phyloP scores from a whole-genome alignment of 2,113 vertebrate genomes.

The Epinephelus cyanopodus region DNA sequence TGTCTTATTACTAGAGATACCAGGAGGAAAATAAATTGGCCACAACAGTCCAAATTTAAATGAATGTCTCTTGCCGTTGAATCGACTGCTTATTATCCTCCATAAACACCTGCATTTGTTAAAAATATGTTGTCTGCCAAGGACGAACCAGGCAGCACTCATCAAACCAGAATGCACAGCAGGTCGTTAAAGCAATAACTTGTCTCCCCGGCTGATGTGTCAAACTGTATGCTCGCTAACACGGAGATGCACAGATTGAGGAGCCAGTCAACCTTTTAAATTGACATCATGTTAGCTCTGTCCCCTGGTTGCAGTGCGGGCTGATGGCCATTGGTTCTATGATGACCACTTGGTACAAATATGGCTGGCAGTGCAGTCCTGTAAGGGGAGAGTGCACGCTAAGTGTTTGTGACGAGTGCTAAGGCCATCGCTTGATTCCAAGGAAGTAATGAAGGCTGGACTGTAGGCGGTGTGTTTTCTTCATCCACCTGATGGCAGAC shows the following conservation, averaged over 20 bases:
- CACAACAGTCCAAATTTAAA: slow-evolving; percentile 8
- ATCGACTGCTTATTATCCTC: slow-evolving; percentile 36
- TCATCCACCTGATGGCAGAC: slow-evolving; percentile 72
- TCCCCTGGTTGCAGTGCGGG: slow-evolving; percentile 51
- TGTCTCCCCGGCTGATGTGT: slow-evolving; percentile 49
- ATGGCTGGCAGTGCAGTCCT: slow-evolving; percentile 52
- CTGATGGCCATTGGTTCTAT: slow-evolving; percentile 23
- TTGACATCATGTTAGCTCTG: slow-evolving; percentile 65
- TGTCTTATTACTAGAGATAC: slow-evolving; percentile 34
- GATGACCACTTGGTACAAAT: slow-evolving; percentile 59
- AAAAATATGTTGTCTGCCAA: slow-evolving; percentile 56
- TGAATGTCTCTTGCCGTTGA: slow-evolving; percentile 6
- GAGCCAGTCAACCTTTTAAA: slow-evolving; percentile 56
- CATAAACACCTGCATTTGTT: slow-evolving; percentile 52
- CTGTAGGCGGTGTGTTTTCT: slow-evolving; percentile 54
- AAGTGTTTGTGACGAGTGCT: slow-evolving; percentile 74
- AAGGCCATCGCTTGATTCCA: slow-evolving; percentile 73
- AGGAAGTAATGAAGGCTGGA: slow-evolving; percentile 78
- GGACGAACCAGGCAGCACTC: slow-evolving; percentile 44
- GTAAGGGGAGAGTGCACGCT: slow-evolving; percentile 43
- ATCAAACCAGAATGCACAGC: slow-evolving; percentile 44
- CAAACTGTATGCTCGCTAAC: slow-evolving; percentile 43
- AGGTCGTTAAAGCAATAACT: slow-evolving; percentile 75
- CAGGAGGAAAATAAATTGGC: slow-evolving; percentile 25
- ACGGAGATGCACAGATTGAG: slow-evolving; percentile 41